Conservation (phyloP, 2,888 invertebrate genomes). For the Caradrina kadenii region DNA sequence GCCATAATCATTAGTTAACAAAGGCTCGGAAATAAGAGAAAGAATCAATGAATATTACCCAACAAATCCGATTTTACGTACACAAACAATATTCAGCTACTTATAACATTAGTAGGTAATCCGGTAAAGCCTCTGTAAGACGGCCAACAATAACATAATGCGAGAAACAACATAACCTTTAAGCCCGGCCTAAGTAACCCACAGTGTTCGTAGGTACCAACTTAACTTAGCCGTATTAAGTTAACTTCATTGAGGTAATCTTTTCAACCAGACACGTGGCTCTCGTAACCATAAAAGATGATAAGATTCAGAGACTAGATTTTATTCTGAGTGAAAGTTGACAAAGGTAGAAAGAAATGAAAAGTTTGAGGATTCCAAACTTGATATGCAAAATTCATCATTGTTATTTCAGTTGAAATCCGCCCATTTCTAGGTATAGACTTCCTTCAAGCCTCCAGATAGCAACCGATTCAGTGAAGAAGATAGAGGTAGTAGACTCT, state of each 20-base stretch:
- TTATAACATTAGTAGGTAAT: slow-evolving; percentile 47
- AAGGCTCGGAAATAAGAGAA: neutral
- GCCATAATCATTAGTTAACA: neutral
- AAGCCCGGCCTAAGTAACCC: slow-evolving; percentile 8
- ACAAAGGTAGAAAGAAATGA: no score
- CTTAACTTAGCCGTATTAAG: slow-evolving; percentile 19
- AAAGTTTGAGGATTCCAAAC: no score
- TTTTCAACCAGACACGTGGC: neutral
- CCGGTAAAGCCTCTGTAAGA: slow-evolving; percentile 34
- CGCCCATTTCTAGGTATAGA: no score
- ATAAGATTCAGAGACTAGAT: neutral
- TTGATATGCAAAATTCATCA: no score
- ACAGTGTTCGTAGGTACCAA: slow-evolving; percentile 19
- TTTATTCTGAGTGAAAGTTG: neutral
- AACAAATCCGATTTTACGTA: slow-evolving; percentile 33
- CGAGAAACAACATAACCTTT: slow-evolving; percentile 44
- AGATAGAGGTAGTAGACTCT: no score
- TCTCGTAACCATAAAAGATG: neutral
- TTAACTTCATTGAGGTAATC: slow-evolving; percentile 25
- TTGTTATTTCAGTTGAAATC: no score
- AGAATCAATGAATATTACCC: slow-evolving; percentile 33
- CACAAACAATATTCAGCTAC: slow-evolving; percentile 39
- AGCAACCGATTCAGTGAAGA: no score
- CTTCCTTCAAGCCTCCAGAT: no score
- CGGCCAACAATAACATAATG: slow-evolving; percentile 44